Evolutionary conservation across 1,140 invertebrate genomes (phyloP).

Genomic region (Halictus rubicundus): DNA sequence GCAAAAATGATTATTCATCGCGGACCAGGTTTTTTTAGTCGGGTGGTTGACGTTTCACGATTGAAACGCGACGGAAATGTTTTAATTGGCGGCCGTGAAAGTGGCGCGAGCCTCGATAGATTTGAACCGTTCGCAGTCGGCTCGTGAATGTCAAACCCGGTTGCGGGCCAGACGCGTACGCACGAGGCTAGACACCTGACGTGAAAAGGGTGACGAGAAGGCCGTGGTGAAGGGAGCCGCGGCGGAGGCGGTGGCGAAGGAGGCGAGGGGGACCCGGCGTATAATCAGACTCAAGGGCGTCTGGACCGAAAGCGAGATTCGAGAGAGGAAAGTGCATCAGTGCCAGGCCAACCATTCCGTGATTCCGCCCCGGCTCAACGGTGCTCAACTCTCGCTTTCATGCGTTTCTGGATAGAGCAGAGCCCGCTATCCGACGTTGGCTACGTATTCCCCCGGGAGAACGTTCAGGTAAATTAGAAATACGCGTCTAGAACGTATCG

Average conservation of each 20-base stretch:
- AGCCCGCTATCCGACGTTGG: not conserved
- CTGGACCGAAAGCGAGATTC: constrained; percentile 72
- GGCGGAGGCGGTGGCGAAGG: constrained; percentile 27
- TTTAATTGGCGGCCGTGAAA: not conserved
- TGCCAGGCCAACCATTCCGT: constrained; percentile 55
- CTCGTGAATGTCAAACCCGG: constrained; percentile 16
- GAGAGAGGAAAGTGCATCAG: constrained; percentile 70
- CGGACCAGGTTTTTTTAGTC: too few species aligned
- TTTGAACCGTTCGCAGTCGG: not conserved
- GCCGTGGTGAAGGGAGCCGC: constrained; percentile 44
- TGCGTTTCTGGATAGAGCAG: not conserved
- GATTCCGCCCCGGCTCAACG: constrained; percentile 66
- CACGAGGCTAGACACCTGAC: constrained; percentile 50
- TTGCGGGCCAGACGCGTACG: constrained; percentile 24
- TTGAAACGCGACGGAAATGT: not conserved
- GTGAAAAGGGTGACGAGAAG: constrained; percentile 54
- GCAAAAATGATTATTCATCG: too few species aligned
- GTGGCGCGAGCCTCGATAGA: not conserved
- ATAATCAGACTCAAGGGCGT: constrained; percentile 79
- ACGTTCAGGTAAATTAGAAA: too few species aligned
- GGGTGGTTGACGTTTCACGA: too few species aligned
- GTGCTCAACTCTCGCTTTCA: constrained; percentile 61
- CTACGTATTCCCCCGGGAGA: too few species aligned
- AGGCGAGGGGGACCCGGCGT: constrained; percentile 63
- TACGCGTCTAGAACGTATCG: too few species aligned